Evolutionary conservation across 2,113 vertebrate species (phyloP), one percentile per base, ranked within the genome.

Genomic region (Uria lomvia): DNA sequence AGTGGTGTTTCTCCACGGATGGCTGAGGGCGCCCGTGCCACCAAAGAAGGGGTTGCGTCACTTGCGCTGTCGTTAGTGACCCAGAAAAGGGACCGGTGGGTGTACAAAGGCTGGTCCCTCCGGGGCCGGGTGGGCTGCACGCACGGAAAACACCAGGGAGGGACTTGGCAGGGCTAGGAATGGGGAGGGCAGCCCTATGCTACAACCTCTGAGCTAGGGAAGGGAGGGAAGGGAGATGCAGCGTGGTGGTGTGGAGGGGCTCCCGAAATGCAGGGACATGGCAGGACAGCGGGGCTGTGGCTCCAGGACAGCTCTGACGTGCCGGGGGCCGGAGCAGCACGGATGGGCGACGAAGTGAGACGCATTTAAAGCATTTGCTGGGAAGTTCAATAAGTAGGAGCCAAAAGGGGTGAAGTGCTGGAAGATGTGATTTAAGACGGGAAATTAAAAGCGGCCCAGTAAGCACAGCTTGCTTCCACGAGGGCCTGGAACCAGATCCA

Each of bases 341-440:
- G 45, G 77, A 34, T 5, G 2, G 47, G 47, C 55, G 67, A 68
- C 0, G 3, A 59, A 66, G 60, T 59, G 47, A 50, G 92, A 47
- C 10, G 24, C 58, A 71, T 83, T 86, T 42, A 94, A 83, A 86
- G n/a, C 63, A 21, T 80, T 90, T 90, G 50, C 72, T 95, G 92
- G 92, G 63, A 90, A 95, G 53, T 70, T 73, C 47, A 80, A 10
- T 72, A 74, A 88, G 80, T 59, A 68, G 52, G 43, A 91, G 79
- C 86, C 94, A 88, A 84, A 80, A 92, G 30, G 63, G 42, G 86
- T 66, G 75, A 83, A 91, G 86, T 59, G 67, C 75, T 93, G 90
- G 88, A 94, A 95, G 86, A 88, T 67, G 79, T 88, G 92, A 95
- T 94, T 94, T 93, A 90, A 80, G 71, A 70, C 5, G 50, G 72